These are phyloP conservation scores for Drosophila melanica DNA, from an alignment of 1,140 invertebrate genomes.

Conservation along the genomic window DNA sequence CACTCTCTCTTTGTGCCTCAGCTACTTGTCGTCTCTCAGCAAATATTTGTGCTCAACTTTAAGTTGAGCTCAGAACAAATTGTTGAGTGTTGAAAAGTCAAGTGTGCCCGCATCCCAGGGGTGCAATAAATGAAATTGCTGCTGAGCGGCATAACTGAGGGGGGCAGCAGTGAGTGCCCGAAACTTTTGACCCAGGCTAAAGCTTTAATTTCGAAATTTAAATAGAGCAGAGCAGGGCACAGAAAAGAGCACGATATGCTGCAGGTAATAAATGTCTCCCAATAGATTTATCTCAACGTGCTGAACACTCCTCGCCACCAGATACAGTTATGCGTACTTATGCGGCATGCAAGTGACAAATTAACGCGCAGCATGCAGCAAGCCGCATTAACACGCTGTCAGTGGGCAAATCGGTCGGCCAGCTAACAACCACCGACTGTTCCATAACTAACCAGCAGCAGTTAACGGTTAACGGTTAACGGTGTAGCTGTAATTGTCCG, in stretches of 20 bases:
- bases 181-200: slow-evolving; percentile 44
- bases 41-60: slow-evolving; percentile 58
- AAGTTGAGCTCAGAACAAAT: slow-evolving; percentile 53
- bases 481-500: slow-evolving; percentile 25
- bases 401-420: slow-evolving; percentile 21
- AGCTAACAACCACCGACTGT: slow-evolving; percentile 19
- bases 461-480: slow-evolving; percentile 31
- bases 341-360: slow-evolving; percentile 55
- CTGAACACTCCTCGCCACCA: neutral
- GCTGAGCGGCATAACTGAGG: slow-evolving; percentile 24
- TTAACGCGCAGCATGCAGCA: slow-evolving; percentile 59
- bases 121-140: slow-evolving; percentile 72
- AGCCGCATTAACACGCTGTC: slow-evolving; percentile 39
- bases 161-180: neutral
- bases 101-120: slow-evolving; percentile 50
- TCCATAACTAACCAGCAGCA: slow-evolving; percentile 62
- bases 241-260: slow-evolving; percentile 2
- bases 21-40: too few relatives aligned
- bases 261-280: slow-evolving; percentile 78
- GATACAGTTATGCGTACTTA: too few relatives aligned
- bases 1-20: too few relatives aligned
- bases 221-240: slow-evolving; percentile 20
- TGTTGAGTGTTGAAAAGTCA: slow-evolving; percentile 71
- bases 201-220: slow-evolving; percentile 72
- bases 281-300: slow-evolving; percentile 49